These are phyloP conservation scores for Linnaemya tessellans DNA, from an alignment of 2,888 invertebrate genomes.

Conservation along the genomic window DNA sequence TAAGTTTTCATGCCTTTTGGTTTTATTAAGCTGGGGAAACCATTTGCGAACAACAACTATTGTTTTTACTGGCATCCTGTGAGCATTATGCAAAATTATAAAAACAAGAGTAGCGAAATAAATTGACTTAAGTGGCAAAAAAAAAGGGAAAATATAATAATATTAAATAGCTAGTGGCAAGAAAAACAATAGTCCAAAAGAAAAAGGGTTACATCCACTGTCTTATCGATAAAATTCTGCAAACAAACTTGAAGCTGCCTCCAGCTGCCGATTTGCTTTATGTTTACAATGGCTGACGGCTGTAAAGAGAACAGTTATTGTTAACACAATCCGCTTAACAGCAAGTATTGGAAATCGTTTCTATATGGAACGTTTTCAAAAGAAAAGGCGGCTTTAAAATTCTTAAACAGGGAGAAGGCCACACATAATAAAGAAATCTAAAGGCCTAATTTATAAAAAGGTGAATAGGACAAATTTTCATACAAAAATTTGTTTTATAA, in stretches of 20 bases:
- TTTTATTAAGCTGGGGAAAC: constrained; percentile 6
- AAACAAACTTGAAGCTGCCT: not conserved
- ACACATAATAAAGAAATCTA: too few species aligned
- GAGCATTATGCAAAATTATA: constrained; percentile 31
- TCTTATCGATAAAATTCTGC: constrained; percentile 9
- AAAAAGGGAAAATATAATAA: too few species aligned
- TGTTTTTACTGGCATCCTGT: constrained; percentile 43
- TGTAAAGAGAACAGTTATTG: not conserved
- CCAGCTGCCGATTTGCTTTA: not conserved
- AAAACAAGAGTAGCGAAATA: not conserved
- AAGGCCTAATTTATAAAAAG: too few species aligned
- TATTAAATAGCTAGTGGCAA: not conserved
- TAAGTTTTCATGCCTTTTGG: not conserved
- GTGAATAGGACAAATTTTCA: too few species aligned
- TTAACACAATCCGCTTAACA: too few species aligned
- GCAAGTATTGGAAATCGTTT: too few species aligned
- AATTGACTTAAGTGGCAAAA: constrained; percentile 18
- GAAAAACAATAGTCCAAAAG: not conserved
- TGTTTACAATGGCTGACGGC: not conserved
- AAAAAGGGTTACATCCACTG: not conserved
- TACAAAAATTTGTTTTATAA: too few species aligned
- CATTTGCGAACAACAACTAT: constrained; percentile 21
- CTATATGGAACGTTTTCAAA: too few species aligned
- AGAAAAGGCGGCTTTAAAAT: too few species aligned
- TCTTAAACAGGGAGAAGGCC: too few species aligned